These are phyloP conservation scores for Platysteira castanea DNA, from an alignment of 2,113 vertebrate species.

Conservation along the genomic window DNA sequence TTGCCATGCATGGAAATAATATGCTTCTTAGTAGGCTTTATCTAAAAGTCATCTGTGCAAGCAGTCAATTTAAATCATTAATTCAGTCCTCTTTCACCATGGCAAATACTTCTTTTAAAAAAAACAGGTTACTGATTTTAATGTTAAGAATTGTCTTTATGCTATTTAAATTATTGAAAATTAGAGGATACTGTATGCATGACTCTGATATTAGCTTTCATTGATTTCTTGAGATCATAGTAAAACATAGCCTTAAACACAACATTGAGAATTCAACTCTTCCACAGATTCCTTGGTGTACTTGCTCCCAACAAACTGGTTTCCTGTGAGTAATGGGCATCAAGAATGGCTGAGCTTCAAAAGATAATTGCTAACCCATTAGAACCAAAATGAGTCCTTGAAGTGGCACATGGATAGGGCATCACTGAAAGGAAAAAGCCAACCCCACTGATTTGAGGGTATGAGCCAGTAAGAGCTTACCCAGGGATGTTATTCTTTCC, in stretches of 20 bases:
- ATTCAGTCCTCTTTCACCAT: neutral
- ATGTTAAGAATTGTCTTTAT: neutral
- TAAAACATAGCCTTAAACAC: neutral
- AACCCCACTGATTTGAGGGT: neutral
- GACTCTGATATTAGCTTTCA: neutral
- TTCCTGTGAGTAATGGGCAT: neutral
- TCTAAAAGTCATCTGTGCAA: constrained; percentile 36
- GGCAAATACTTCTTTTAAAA: neutral
- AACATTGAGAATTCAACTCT: neutral
- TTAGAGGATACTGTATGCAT: neutral
- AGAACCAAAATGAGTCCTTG: neutral
- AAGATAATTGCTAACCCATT: neutral
- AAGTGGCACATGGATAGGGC: neutral
- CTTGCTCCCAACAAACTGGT: neutral
- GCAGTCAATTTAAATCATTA: constrained; percentile 22
- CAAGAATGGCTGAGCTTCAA: neutral
- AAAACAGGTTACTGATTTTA: neutral
- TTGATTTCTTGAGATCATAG: neutral
- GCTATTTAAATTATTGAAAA: constrained; percentile 1
- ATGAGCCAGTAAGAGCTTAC: neutral
- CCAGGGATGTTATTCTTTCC: neutral
- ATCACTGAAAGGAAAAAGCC: neutral
- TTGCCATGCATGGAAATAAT: constrained; percentile 56
- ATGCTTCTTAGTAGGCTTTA: constrained; percentile 5
- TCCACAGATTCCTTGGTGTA: neutral